Evolutionary conservation across 2,888 invertebrate species (phyloP).

Genomic region (Strigamia crassipes): DNA sequence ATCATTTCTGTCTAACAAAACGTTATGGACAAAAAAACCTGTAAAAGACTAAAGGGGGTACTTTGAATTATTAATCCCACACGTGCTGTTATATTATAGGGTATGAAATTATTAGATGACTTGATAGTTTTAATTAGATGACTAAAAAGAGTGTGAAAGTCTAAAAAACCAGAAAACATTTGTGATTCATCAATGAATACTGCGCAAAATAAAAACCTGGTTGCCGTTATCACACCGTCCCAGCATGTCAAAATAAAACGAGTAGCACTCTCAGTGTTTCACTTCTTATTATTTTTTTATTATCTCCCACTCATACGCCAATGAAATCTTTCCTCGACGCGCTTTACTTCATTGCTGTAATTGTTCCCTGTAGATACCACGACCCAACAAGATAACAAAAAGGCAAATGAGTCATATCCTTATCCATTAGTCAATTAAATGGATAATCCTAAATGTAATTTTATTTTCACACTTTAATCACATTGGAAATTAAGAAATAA

Average conservation of each 20-base stretch:
- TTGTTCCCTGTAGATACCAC: neutral
- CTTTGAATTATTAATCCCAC: conserved; percentile 10
- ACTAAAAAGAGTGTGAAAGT: neutral
- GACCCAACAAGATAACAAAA: neutral
- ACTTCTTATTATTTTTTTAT: neutral
- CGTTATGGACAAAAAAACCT: neutral
- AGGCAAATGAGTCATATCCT: conserved; percentile 16
- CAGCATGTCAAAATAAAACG: neutral
- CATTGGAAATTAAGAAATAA: too few relatives aligned
- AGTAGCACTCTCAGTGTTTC: neutral
- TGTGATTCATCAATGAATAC: neutral
- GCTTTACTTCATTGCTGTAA: neutral
- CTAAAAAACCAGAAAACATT: neutral
- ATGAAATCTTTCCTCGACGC: neutral
- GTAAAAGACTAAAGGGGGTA: conserved; percentile 4
- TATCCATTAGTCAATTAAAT: neutral
- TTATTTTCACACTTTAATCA: neutral
- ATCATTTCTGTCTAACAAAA: neutral
- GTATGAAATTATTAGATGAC: neutral
- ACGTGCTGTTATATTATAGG: neutral
- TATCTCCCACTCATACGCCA: neutral
- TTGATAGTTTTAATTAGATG: neutral
- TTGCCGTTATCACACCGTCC: neutral
- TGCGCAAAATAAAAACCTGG: neutral
- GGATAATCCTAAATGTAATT: neutral